These are phyloP conservation scores for Pharmacophagus antenor DNA, from an alignment of 2,888 invertebrate species.

Conservation along the genomic window DNA sequence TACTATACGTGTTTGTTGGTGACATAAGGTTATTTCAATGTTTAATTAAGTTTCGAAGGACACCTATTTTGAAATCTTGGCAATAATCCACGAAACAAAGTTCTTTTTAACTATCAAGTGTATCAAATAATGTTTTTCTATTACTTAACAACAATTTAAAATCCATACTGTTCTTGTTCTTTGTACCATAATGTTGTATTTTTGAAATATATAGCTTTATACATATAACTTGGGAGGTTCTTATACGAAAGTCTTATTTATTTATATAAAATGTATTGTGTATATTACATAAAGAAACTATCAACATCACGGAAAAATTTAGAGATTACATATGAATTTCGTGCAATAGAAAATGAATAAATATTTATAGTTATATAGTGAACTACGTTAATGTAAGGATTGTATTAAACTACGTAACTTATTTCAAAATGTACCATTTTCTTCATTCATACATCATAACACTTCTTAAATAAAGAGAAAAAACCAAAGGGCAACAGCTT, in stretches of 20 bases:
- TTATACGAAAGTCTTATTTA: no score
- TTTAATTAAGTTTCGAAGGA: slow-evolving; percentile 26
- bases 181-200: no score
- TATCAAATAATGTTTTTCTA: no score
- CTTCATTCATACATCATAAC: not conserved
- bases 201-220: no score
- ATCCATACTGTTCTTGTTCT: no score
- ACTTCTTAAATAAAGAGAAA: not conserved
- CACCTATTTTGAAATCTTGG: not conserved
- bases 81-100: no score
- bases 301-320: no score
- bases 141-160: no score
- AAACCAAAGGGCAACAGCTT: not conserved
- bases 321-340: not conserved
- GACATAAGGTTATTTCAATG: slow-evolving; percentile 20
- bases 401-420: not conserved
- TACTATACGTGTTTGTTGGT: slow-evolving; percentile 10
- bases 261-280: no score
- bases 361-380: not conserved
- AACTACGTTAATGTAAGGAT: not conserved
- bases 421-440: not conserved
- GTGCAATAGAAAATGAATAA: not conserved
- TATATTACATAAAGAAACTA: no score
- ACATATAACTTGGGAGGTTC: no score
- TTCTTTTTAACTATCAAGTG: no score